Evolutionary conservation across 1,140 invertebrate genomes (phyloP), one percentile per base, ranked within the genome.

Genomic region (Drosophila tropicalis): DNA sequence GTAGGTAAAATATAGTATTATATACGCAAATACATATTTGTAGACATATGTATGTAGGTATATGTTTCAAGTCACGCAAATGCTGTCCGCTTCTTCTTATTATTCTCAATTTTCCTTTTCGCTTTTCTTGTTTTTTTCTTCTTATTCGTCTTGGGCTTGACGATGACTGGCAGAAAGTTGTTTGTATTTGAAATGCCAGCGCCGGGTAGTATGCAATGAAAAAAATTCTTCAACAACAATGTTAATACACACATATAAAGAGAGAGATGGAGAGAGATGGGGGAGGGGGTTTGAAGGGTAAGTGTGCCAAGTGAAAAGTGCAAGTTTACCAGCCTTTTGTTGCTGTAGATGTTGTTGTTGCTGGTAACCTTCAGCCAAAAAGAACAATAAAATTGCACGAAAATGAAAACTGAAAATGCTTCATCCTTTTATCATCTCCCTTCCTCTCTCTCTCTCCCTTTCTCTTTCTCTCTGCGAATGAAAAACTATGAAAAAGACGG

Each of bases 1-100:
- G 67, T 76, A 85, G 79, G 79, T 72, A 82, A 87, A 73, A 87
- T 79, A 87, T 87, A 83, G 76, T 9, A 76, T 83, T 80, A 73
- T 76, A 51, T 51, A 68, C 62, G 44, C 17, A 51, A 9, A 51
- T 19, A 51, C 17, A 44, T 44, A 6, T 15, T 2, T 2, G 1
- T 22, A 22, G 2, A 25, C 1, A 25, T 44, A 44, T 5, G 5
- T 44, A 1, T 44, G 1, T 44, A 3, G 15, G 1, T 5, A n/a
- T n/a, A 15, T n/a, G 40, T 32, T 47, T 47, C 73, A 34, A 68
- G 41, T 44, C 61, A 74, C 67, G 72, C 72, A 79, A 75, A 71
- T 71, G 64, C 22, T 13, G 40, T 10, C 15, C 12, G 15, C 51
- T 39, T 22, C 54, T 44, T 6, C 57, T 39, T 39, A 4, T 5